These are phyloP conservation scores for Ormyrus nitidulus DNA, from an alignment of 2,888 invertebrate genomes.

Conservation along the genomic window DNA sequence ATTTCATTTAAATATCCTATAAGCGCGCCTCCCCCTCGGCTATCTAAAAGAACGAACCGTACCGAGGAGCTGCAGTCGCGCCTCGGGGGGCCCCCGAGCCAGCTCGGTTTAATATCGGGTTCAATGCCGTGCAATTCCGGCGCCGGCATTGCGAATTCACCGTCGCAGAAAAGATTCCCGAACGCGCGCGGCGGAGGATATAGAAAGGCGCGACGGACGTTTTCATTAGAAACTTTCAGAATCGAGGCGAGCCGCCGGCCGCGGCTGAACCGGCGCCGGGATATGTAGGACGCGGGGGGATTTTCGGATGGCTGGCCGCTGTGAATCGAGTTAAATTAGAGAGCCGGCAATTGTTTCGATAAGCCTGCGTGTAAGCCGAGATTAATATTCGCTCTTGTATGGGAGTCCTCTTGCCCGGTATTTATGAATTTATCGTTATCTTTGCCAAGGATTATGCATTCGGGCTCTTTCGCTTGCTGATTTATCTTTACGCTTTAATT, in stretches of 20 bases:
- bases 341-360: conserved; percentile 31
- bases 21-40: not conserved
- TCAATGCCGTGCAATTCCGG: conserved; percentile 36
- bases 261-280: too few relatives aligned
- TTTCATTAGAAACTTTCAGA: conserved; percentile 25
- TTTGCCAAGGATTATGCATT: not conserved
- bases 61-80: not conserved
- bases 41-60: not conserved
- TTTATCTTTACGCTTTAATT: not conserved
- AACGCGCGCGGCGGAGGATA: not conserved
- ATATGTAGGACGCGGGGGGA: too few relatives aligned
- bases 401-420: not conserved
- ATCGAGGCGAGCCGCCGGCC: not conserved
- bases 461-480: not conserved
- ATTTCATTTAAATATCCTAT: conserved; percentile 62
- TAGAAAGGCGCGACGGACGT: not conserved
- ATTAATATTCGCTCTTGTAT: conserved; percentile 25
- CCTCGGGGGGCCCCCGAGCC: not conserved
- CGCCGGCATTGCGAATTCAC: not conserved
- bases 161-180: not conserved
- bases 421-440: not conserved
- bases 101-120: conserved; percentile 43
- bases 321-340: conserved; percentile 26
- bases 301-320: not conserved
- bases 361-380: conserved; percentile 15